These are phyloP conservation scores for Phalera bucephala DNA, from an alignment of 2,888 invertebrate genomes.

Conservation along the genomic window DNA sequence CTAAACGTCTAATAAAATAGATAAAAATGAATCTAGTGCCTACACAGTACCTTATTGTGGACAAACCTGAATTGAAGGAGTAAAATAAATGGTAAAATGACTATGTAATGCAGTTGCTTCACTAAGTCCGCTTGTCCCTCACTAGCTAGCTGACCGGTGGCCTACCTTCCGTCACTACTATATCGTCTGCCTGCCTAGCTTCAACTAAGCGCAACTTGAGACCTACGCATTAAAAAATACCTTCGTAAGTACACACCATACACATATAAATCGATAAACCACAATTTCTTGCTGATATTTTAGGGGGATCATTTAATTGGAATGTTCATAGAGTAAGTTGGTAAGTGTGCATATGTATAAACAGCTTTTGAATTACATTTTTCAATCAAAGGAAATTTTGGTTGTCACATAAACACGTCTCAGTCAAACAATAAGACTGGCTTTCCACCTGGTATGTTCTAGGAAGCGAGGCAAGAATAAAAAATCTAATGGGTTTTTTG, in stretches of 20 bases:
- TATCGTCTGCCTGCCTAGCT: conserved; percentile 79
- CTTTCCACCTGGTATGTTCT: too few species aligned
- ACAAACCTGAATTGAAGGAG: conserved; percentile 61
- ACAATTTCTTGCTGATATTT: conserved; percentile 2
- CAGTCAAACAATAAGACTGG: too few species aligned
- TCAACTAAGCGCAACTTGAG: conserved; percentile 76
- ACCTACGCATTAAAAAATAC: conserved; percentile 78
- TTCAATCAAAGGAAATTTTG: too few species aligned
- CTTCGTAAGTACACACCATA: conserved; percentile 49
- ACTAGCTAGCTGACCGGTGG: conserved; percentile 69
- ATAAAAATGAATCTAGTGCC: conserved; percentile 55
- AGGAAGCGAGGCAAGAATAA: too few species aligned
- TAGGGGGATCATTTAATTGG: too few species aligned
- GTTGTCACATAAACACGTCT: too few species aligned
- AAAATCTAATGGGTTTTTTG: too few species aligned
- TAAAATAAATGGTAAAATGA: conserved; percentile 52
- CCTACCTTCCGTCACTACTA: conserved; percentile 69
- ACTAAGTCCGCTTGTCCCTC: conserved; percentile 71
- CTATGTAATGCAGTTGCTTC: conserved; percentile 56
- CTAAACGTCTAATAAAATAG: conserved; percentile 52
- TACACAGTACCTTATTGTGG: conserved; percentile 68
- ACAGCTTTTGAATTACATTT: conserved; percentile 11
- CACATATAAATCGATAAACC: conserved; percentile 19
- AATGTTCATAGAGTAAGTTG: not conserved
- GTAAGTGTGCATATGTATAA: conserved; percentile 1